Evolutionary conservation across 1,140 invertebrate genomes (phyloP), one percentile per base, ranked within the genome.

Genomic region (Nautilus pompilius): DNA sequence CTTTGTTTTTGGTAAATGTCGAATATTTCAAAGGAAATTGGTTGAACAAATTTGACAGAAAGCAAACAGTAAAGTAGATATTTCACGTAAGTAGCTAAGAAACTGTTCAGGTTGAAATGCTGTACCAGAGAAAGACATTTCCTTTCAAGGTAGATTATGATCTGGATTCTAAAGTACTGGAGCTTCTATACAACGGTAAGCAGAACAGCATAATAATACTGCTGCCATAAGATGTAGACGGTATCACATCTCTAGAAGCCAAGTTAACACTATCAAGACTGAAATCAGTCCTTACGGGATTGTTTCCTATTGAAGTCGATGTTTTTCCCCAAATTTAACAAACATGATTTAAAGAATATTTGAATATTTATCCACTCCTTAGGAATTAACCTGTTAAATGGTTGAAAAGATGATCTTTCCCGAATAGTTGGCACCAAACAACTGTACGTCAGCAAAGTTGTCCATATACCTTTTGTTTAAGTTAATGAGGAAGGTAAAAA

Each of bases 1-100:
- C 84, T 60, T 62, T 93, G 28, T 86, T 95, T 5, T 81, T 95
- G 1, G 82, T 92, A 1, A 95, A 94, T 82, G 91, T 91, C 8
- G 85, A 95, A 45, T 92, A 93, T 77, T 95, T 95, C 80, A 93
- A 93, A 83, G 92, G 90, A 13, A 81, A 84, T 32, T 95, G 93
- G 93, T 84, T 86, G 55, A 80, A 85, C 5, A 86, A 88, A 0
- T 95, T 95, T 77, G 85, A 89, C 41, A 69, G 72, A 20, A 76
- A 82, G 0, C 72, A 69, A 0, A 93, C 92, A 0, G 69, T 63
- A 1, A 46, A 70, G 0, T 73, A 77, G 36, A 88, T 87, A 0
- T 96, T 96, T 83, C 90, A 90, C 65, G 85, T 88, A 0, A 87
- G 88, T 0, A 86, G 87, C 34, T 86, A 87, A 0, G 86, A 90